Base-by-base conservation (phyloP, 2,113 vertebrate genomes). In the Chamaea fasciata region DNA sequence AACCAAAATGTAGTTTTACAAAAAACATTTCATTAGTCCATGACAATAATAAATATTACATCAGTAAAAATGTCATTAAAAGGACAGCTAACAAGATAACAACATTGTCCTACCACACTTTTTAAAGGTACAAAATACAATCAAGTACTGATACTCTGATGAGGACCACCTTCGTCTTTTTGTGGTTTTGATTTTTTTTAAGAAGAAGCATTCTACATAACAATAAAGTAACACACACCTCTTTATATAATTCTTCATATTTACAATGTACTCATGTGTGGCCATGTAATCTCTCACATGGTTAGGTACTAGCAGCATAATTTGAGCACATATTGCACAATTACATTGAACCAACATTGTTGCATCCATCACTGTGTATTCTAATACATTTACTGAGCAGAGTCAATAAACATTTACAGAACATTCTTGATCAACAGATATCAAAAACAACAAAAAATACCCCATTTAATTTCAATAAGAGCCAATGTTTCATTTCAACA, bases 221-320 rank as follows among this genome's bases (percentile, higher is more conserved):
- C 70, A 91, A 75, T 67, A 92, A 96, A 95, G 73, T 59, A 93
- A 79, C 24, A 55, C 44, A 81, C 44, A 83, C 1, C 27, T 78
- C 57, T 96, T 94, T 56, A 74, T 90, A 62, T 75, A 90, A 59
- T 92, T 91, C 44, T 78, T 75, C 87, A 46, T 97, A 96, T 98
- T 98, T 98, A 98, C 94, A 97, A 65, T n/a, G 87, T 83, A 91
- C 56, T 95, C 71, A 41, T n/a, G 31, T 92, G 68, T 92, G 83
- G 89, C 81, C 95, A 73, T 20, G 75, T 87, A 86, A 92, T 3
- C 7, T 91, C 71, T 89, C 74, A 88, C 64, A 78, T 24, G 21
- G 49, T 70, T 68, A 81, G 83, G 71, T 83, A 50, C 71, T 91
- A 95, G 94, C 90, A 97, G 94, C 85, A 89, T 73, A 95, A 71